Percentiles rank a stretch among this genome's conserved stretches.
phyloP scores from a whole-genome alignment of 2,113 vertebrate genomes.

The Australoheros scitulus region DNA sequence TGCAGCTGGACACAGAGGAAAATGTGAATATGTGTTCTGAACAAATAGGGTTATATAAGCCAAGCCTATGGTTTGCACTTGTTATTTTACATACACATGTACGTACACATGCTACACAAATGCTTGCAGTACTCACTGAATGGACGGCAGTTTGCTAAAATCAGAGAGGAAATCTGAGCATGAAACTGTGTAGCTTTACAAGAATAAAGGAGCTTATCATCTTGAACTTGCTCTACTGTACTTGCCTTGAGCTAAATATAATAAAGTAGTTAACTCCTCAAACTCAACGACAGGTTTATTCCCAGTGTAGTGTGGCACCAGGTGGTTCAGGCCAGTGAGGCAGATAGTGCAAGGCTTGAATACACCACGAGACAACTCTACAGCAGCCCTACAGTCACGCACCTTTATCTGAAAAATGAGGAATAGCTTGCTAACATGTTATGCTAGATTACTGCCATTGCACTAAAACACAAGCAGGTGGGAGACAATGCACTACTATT shows the following conservation, averaged over 20 bases:
- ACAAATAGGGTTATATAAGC: slow-evolving; percentile 51
- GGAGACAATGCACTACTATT: slow-evolving; percentile 46
- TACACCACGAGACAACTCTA: slow-evolving; percentile 26
- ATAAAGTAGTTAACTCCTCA: slow-evolving; percentile 40
- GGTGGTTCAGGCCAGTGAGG: slow-evolving; percentile 43
- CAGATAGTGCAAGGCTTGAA: slow-evolving; percentile 56
- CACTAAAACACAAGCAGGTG: slow-evolving; percentile 48
- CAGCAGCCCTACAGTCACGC: slow-evolving; percentile 38
- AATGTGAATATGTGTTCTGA: slow-evolving; percentile 40
- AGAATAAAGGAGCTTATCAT: slow-evolving; percentile 6
- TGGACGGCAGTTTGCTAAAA: neutral
- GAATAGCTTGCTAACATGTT: slow-evolving; percentile 43
- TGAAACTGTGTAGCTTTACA: neutral
- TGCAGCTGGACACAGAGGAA: slow-evolving; percentile 49
- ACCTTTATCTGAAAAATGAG: slow-evolving; percentile 45
- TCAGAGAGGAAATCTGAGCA: slow-evolving; percentile 12
- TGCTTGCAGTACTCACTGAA: neutral
- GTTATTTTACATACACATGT: neutral
- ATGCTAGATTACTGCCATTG: slow-evolving; percentile 37
- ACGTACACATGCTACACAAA: neutral
- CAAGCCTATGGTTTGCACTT: slow-evolving; percentile 13
- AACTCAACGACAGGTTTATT: slow-evolving; percentile 43
- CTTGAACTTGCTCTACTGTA: neutral
- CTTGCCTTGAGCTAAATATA: slow-evolving; percentile 37
- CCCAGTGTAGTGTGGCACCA: slow-evolving; percentile 46